A percentile compares a stretch with the other conserved stretches of the same genome.
phyloP scores from a whole-genome alignment of 1,140 invertebrate species.

The Epicauta chinensis region DNA sequence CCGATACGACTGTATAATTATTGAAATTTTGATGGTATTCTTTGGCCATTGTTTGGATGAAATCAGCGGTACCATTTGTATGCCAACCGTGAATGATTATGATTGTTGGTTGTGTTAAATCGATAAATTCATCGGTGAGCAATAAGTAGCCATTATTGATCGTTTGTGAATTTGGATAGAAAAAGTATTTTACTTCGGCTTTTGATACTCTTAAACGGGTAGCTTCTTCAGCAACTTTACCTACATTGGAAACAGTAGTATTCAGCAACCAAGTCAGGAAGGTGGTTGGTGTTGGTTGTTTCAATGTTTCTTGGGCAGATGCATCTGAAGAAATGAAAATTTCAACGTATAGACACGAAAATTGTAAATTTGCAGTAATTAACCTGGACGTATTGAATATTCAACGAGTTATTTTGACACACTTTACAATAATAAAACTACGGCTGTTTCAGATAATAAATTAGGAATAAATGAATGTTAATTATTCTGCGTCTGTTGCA shows the following conservation, averaged over 20 bases:
- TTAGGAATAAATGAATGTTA: no score
- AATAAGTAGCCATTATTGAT: neutral
- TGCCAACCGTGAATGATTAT: conserved; percentile 6
- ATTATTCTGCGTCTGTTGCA: no score
- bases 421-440: no score
- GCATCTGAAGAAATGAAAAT: no score
- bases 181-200: neutral
- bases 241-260: neutral
- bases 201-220: neutral
- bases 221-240: neutral
- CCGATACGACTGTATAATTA: conserved; percentile 8
- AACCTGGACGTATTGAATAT: no score
- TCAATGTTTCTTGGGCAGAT: no score
- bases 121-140: neutral
- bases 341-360: no score
- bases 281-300: no score
- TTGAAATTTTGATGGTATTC: neutral
- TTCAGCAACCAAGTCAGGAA: neutral
- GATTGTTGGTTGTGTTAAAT: conserved; percentile 1
- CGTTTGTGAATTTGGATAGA: neutral
- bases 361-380: no score
- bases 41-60: neutral
- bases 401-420: no score
- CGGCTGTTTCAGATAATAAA: no score
- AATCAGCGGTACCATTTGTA: neutral